Evolutionary conservation across 2,797 vertebrate genomes (phyloP), one percentile per base, ranked within the genome.

Genomic region (Xiphophorus birchmanni): DNA sequence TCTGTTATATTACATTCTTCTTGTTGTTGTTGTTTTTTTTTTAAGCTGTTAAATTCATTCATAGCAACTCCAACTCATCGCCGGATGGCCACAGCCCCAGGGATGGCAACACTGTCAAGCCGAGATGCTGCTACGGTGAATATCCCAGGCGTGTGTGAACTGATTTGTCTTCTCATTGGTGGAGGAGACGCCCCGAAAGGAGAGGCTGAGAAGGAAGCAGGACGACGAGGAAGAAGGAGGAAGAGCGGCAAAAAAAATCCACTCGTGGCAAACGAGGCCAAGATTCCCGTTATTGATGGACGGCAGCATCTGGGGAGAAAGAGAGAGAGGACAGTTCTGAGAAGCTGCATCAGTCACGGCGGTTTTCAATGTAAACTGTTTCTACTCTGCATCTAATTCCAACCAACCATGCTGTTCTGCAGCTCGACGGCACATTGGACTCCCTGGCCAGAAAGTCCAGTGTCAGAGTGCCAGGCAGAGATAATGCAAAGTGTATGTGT

Each of bases 1-100:
- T 93, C 29, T n/a, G 86, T 92, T 93, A 94, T 94, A 91, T 94
- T 94, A 95, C 93, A 95, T 93, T 95, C 92, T 89, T 93, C 87
- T 86, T 82, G 86, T 90, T 94, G 82, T 91, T 48, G 0, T 82
- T 47, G 32, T 88, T 67, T 21, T 35, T 21, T 35, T 37, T 67
- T 65, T 74, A n/a, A 71, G 84, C 82, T 84, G 85, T 86, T 87
- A 74, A 89, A 89, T 92, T 71, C 90, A 90, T 92, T 93, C 88
- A 81, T 69, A 83, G 86, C 79, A 47, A 77, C 90, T 87, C 88
- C 89, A 86, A 81, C 79, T 74, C 74, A 17, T 67, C 17, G 80
- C 84, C 52, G 85, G 84, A 78, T 10, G 82, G 83, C 58, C 84
- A 81, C 79, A 56, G 82, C 78, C 84, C n/a, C 26, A 26, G 35